Percentiles rank a stretch among this genome's conserved stretches.
phyloP scores from a whole-genome alignment of 2,888 invertebrate genomes.

The Meganola albula region DNA sequence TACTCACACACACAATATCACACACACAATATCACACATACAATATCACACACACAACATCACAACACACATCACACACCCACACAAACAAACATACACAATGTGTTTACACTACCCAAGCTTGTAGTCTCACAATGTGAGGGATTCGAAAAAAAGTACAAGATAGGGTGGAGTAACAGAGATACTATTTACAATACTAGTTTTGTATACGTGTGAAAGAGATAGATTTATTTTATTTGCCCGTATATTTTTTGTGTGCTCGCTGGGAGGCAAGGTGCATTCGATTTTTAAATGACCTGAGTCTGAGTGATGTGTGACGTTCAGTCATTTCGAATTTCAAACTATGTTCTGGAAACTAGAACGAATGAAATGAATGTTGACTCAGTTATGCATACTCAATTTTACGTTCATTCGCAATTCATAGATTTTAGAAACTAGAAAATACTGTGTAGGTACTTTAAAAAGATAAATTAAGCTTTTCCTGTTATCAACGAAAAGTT shows the following conservation, averaged over 20 bases:
- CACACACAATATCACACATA: conserved; percentile 25
- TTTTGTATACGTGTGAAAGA: conserved; percentile 27
- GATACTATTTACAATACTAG: conserved; percentile 29
- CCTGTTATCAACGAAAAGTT: too few species aligned
- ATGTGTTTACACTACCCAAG: conserved; percentile 37
- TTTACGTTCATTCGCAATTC: too few species aligned
- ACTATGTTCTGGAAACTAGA: conserved; percentile 14
- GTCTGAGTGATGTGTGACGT: conserved; percentile 62
- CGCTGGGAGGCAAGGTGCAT: conserved; percentile 73
- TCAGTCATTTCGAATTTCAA: conserved; percentile 32
- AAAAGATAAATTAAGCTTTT: too few species aligned
- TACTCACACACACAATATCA: conserved; percentile 50
- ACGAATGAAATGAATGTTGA: neutral
- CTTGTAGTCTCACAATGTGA: conserved; percentile 55
- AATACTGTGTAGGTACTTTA: too few species aligned
- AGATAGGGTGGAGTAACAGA: conserved; percentile 48
- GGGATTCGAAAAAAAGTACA: conserved; percentile 65
- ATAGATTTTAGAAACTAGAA: too few species aligned
- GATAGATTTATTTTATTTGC: conserved; percentile 43
- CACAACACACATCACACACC: too few species aligned
- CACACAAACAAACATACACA: conserved; percentile 48
- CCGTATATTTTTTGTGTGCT: conserved; percentile 65
- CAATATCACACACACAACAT: conserved; percentile 37
- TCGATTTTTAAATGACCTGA: conserved; percentile 67
- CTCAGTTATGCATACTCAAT: neutral